These are phyloP conservation scores for Himalopsyche anomala DNA, from an alignment of 2,888 invertebrate genomes.

Conservation along the genomic window DNA sequence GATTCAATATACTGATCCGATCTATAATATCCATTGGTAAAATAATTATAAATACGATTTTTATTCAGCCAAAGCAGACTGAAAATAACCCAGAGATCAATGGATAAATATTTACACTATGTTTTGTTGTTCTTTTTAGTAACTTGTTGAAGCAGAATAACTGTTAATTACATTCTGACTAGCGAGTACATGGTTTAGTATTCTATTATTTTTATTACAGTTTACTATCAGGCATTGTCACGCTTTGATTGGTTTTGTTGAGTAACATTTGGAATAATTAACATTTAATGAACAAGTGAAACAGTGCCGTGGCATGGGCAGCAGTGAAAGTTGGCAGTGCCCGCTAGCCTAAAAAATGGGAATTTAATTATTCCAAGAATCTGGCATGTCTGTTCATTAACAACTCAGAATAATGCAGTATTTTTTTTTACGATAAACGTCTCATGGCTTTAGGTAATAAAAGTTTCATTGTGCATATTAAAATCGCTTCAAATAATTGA, in stretches of 20 bases:
- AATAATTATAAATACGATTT: too few relatives aligned
- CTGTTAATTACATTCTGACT: not conserved
- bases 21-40: too few relatives aligned
- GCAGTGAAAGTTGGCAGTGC: constrained; percentile 57
- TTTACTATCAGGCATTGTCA: constrained; percentile 53
- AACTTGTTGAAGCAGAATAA: not conserved
- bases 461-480: too few relatives aligned
- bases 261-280: constrained; percentile 52
- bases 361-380: constrained; percentile 24
- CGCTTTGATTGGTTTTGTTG: constrained; percentile 54
- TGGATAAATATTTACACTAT: too few relatives aligned
- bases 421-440: too few relatives aligned
- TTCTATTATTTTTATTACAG: not conserved
- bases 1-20: too few relatives aligned
- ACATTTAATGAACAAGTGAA: constrained; percentile 51
- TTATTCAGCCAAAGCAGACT: too few relatives aligned
- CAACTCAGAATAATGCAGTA: not conserved
- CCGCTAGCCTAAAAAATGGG: constrained; percentile 26
- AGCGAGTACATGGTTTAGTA: not conserved
- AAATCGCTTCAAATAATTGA: too few relatives aligned
- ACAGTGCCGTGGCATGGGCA: constrained; percentile 45
- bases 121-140: too few relatives aligned
- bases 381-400: constrained; percentile 20
- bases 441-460: too few relatives aligned
- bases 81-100: too few relatives aligned